Base-by-base conservation (phyloP, 2,888 invertebrate genomes). In the Baronia brevicornis region DNA sequence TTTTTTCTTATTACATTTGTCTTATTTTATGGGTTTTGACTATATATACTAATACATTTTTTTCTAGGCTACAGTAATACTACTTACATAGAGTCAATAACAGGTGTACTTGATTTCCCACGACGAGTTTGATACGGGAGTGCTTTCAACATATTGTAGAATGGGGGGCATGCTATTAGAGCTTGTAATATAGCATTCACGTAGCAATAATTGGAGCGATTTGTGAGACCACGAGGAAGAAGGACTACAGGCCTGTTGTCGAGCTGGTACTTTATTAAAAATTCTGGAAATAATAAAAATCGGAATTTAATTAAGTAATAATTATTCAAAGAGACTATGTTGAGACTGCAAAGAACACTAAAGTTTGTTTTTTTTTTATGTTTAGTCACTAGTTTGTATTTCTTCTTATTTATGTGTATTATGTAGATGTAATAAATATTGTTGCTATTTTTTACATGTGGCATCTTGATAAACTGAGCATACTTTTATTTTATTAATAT, bases 131-230 rank as follows among this genome's bases (percentile, higher is more conserved):
- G 88, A 44, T 89, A 86, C 0, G 94, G 91, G 54, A 97, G 79
- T 18, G 91, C 89, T 52, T 90, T 90, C 50, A 97, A 85, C 60
- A 98, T 86, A 78, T 97, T 96, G 71, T 95, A 97, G 77, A 98
- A 94, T 0, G 97, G 97, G 8, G 97, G 95, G 64, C 98, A 98
- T 6, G 96, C 96, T 14, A 97, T 86, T 47, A 98, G 77, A 0
- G 97, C 97, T 77, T 98, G 97, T 18, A 98, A 82, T 43, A 96
- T 96, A 9, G 97, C 94, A 75, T 98, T 98, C 41, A 97, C 95
- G 63, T 97, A 98, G 80, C 98, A 98, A 77, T 96, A 97, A 79
- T 97, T 98, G 43, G 95, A 95, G 44, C 93, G 91, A 73, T 98
- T 98, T 31, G 93, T 93, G 27, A 98, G 87, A 1, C 98, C 98